phyloP scores from a whole-genome alignment of 2,113 vertebrate species.

The Misgurnus anguillicaudatus region DNA sequence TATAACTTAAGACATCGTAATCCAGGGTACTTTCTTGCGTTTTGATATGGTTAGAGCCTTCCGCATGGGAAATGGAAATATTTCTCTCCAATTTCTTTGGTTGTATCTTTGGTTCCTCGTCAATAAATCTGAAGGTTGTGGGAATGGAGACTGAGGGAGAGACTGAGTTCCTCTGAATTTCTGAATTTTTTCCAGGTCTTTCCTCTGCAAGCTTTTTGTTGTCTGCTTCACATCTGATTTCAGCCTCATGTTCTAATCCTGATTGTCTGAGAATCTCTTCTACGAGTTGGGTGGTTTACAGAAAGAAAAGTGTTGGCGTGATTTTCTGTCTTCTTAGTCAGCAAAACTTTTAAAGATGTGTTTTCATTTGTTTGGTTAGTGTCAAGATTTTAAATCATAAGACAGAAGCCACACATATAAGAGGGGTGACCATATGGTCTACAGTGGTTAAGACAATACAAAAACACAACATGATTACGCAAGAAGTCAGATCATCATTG shows the following conservation, averaged over 20 bases:
- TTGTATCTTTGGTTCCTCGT: conserved; percentile 22
- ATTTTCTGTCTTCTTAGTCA: conserved; percentile 64
- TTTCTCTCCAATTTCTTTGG: conserved; percentile 8
- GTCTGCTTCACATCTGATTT: conserved; percentile 49
- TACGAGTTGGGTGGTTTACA: conserved; percentile 77
- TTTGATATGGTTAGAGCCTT: conserved; percentile 65
- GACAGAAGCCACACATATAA: conserved; percentile 66
- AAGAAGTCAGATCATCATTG: conserved; percentile 27
- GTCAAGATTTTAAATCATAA: conserved; percentile 62
- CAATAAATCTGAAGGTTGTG: neutral
- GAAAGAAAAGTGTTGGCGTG: conserved; percentile 77
- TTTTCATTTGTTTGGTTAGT: conserved; percentile 67
- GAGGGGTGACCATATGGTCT: conserved; percentile 78
- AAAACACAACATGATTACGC: conserved; percentile 25
- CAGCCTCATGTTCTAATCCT: conserved; percentile 62
- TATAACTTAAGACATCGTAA: conserved; percentile 73
- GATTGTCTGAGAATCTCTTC: conserved; percentile 68
- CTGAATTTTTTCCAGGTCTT: neutral
- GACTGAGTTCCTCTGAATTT: neutral
- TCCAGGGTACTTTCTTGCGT: conserved; percentile 65
- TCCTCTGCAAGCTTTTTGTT: neutral
- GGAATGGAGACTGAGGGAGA: neutral
- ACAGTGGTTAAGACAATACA: conserved; percentile 32
- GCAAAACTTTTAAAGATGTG: conserved; percentile 70
- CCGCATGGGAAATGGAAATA: conserved; percentile 46